phyloP scores from a whole-genome alignment of 2,797 vertebrate genomes.

The Sandelia bainsii region DNA sequence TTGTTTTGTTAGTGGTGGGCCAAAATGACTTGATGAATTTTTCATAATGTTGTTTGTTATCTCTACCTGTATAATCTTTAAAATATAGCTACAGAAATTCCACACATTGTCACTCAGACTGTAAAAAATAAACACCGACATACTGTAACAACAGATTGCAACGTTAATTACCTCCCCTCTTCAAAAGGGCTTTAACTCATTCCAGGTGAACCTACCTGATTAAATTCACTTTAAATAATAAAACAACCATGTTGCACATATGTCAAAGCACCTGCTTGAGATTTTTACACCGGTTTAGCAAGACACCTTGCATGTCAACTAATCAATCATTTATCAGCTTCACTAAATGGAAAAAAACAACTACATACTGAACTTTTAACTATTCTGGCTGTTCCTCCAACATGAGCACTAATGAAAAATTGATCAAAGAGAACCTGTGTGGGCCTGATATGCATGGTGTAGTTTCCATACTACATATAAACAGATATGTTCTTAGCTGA shows the following conservation, averaged over 20 bases:
- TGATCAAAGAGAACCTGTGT: conserved; percentile 59
- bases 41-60: not conserved
- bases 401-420: conserved; percentile 64
- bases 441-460: not conserved
- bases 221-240: conserved; percentile 43
- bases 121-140: not conserved
- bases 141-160: conserved; percentile 1
- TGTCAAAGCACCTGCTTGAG: conserved; percentile 49
- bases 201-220: not conserved
- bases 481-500: conserved; percentile 33
- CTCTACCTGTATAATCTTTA: not conserved
- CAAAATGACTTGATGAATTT: not conserved
- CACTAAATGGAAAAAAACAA: conserved; percentile 24
- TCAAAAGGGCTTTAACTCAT: conserved; percentile 2
- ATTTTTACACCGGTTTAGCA: conserved; percentile 11
- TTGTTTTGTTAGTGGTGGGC: not conserved
- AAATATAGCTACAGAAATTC: not conserved
- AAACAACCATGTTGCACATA: conserved; percentile 36
- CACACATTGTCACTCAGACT: not conserved
- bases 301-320: conserved; percentile 23
- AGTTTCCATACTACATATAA: conserved; percentile 13
- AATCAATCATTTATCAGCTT: conserved; percentile 63
- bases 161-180: not conserved
- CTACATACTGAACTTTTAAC: not conserved
- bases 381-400: conserved; percentile 28